phyloP scores from a whole-genome alignment of 2,797 vertebrate species.

The Toxotes lorentzi region DNA sequence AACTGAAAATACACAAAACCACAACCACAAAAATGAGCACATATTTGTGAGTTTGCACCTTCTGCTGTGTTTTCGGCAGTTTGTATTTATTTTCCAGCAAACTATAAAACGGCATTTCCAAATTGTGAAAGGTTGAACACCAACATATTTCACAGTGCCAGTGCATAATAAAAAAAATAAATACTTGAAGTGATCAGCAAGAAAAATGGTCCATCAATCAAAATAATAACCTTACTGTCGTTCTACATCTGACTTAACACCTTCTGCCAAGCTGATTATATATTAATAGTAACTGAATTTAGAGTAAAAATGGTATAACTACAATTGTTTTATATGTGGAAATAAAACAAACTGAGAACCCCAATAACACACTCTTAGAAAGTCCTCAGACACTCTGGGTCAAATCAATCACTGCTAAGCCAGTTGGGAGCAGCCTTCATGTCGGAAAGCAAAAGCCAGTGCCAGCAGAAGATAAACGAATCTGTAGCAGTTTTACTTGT shows the following conservation, averaged over 20 bases:
- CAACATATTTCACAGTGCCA: conserved; percentile 42
- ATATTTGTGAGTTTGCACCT: conserved; percentile 22
- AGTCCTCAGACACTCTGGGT: conserved; percentile 14
- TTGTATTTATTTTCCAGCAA: conserved; percentile 10
- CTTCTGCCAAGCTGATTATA: not conserved
- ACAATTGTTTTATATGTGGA: not conserved
- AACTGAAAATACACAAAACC: not conserved
- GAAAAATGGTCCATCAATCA: not conserved
- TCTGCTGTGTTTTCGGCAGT: conserved; percentile 37
- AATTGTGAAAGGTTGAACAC: conserved; percentile 34
- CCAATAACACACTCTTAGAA: conserved; percentile 16
- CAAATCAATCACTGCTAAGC: conserved; percentile 27
- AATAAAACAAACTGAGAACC: conserved; percentile 25
- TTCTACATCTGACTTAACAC: not conserved
- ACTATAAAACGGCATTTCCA: conserved; percentile 32
- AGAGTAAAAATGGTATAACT: not conserved
- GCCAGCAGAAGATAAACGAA: conserved; percentile 18
- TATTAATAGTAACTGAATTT: not conserved
- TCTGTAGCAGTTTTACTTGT: conserved; percentile 12
- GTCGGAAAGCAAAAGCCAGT: conserved; percentile 37
- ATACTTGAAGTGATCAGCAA: not conserved
- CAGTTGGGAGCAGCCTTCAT: conserved; percentile 15
- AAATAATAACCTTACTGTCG: not conserved
- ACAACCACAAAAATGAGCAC: not conserved
- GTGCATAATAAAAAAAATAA: not conserved